phyloP scores from a whole-genome alignment of 2,888 invertebrate genomes.

The Elegia similella region DNA sequence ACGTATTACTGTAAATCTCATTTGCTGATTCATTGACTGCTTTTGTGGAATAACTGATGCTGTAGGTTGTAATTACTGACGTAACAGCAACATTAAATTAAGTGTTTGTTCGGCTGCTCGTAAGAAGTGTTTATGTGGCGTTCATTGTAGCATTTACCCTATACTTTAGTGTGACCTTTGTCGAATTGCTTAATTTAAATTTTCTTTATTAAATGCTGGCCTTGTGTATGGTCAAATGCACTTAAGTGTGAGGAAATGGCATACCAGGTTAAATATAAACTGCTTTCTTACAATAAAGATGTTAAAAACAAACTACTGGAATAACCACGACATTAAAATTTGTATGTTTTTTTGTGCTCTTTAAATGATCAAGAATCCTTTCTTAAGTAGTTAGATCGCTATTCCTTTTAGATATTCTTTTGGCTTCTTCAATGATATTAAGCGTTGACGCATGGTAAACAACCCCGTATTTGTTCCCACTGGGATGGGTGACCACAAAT shows the following conservation, averaged over 20 bases:
- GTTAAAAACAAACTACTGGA: too few relatives aligned
- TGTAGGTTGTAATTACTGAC: not conserved
- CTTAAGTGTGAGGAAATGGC: not conserved
- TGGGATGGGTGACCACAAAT: too few relatives aligned
- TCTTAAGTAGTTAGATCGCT: too few relatives aligned
- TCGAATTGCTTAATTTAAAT: constrained; percentile 2
- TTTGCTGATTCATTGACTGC: not conserved
- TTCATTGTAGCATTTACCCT: not conserved
- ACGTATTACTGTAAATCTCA: not conserved
- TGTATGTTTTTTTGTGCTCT: too few relatives aligned
- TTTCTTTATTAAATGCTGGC: not conserved
- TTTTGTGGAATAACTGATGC: not conserved
- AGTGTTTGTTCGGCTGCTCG: not conserved
- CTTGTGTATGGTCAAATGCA: constrained; percentile 4
- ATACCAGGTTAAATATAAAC: not conserved
- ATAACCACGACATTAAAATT: too few relatives aligned
- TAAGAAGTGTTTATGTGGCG: constrained; percentile 5
- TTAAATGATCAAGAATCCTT: too few relatives aligned
- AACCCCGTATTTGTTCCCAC: too few relatives aligned
- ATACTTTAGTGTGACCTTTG: constrained; percentile 4
- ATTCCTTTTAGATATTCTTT: too few relatives aligned
- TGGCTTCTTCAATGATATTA: too few relatives aligned
- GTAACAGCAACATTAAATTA: not conserved
- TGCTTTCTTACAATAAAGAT: too few relatives aligned
- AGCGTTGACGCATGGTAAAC: too few relatives aligned